Conservation (phyloP, 2,888 invertebrate genomes). For the Agonum fuliginosum region DNA sequence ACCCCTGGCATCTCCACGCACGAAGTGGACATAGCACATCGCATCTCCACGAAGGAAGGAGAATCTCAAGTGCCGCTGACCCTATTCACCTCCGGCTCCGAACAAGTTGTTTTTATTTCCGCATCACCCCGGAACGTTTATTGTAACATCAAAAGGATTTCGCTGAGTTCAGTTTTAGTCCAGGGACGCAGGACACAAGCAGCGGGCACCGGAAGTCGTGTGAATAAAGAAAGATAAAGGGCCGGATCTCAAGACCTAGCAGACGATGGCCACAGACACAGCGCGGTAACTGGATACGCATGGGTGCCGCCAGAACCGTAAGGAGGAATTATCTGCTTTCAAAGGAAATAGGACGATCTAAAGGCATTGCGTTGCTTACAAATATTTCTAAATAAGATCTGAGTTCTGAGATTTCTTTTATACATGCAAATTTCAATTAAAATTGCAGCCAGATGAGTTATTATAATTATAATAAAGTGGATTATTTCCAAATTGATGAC, state of each 20-base stretch:
- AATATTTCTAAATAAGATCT: too few relatives aligned
- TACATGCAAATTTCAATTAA: too few relatives aligned
- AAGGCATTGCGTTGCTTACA: slow-evolving; percentile 60
- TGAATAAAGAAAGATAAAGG: slow-evolving; percentile 60
- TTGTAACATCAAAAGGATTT: slow-evolving; percentile 62
- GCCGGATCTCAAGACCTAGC: slow-evolving; percentile 55
- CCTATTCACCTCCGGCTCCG: slow-evolving; percentile 15
- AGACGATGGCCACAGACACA: slow-evolving; percentile 7
- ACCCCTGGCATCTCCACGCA: too few relatives aligned
- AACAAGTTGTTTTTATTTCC: slow-evolving; percentile 60
- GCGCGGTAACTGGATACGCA: slow-evolving; percentile 4
- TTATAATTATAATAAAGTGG: too few relatives aligned
- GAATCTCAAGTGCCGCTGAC: slow-evolving; percentile 29
- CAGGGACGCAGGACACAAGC: too few relatives aligned
- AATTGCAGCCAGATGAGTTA: too few relatives aligned
- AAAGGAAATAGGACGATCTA: slow-evolving; percentile 48
- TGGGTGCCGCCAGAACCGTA: background rate
- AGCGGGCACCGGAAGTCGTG: slow-evolving; percentile 61
- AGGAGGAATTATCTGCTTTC: background rate
- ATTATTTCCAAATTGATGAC: too few relatives aligned
- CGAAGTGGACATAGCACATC: slow-evolving; percentile 5
- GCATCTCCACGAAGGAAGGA: background rate
- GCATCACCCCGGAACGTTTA: slow-evolving; percentile 62
- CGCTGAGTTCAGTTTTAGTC: slow-evolving; percentile 47
- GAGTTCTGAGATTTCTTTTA: too few relatives aligned